These are phyloP conservation scores for Aporophyla nigra DNA, from an alignment of 2,888 invertebrate species.

Conservation along the genomic window DNA sequence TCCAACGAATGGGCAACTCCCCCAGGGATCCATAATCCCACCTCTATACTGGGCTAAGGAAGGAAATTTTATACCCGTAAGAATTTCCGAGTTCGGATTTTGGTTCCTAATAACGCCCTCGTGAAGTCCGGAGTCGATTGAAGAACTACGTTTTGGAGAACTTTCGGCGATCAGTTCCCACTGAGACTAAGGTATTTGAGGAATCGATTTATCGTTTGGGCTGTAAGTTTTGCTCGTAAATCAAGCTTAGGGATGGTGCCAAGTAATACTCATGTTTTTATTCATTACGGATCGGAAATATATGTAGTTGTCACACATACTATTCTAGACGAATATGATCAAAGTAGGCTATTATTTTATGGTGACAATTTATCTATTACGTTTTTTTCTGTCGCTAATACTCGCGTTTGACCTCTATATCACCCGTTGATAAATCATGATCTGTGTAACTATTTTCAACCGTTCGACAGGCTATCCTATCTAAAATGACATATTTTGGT, in stretches of 20 bases:
- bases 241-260: constrained; percentile 57
- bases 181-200: constrained; percentile 54
- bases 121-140: constrained; percentile 57
- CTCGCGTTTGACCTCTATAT: not conserved
- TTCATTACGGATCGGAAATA: constrained; percentile 28
- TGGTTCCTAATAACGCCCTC: constrained; percentile 57
- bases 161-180: constrained; percentile 48
- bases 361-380: not conserved
- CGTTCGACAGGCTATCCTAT: too few relatives aligned
- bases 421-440: not conserved
- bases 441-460: too few relatives aligned
- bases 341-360: not conserved
- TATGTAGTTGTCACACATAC: constrained; percentile 3
- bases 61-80: constrained; percentile 67
- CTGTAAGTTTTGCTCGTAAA: constrained; percentile 58
- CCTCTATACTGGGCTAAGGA: constrained; percentile 63
- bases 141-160: constrained; percentile 50
- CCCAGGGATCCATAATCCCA: constrained; percentile 72
- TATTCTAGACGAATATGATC: not conserved
- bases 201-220: constrained; percentile 57
- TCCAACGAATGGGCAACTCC: constrained; percentile 64
- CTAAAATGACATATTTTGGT: too few relatives aligned
- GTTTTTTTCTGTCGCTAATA: not conserved
- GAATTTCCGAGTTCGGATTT: constrained; percentile 55
- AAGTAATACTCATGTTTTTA: constrained; percentile 53